These are phyloP conservation scores for Ceratina calcarata DNA, from an alignment of 1,140 invertebrate species.

Conservation along the genomic window DNA sequence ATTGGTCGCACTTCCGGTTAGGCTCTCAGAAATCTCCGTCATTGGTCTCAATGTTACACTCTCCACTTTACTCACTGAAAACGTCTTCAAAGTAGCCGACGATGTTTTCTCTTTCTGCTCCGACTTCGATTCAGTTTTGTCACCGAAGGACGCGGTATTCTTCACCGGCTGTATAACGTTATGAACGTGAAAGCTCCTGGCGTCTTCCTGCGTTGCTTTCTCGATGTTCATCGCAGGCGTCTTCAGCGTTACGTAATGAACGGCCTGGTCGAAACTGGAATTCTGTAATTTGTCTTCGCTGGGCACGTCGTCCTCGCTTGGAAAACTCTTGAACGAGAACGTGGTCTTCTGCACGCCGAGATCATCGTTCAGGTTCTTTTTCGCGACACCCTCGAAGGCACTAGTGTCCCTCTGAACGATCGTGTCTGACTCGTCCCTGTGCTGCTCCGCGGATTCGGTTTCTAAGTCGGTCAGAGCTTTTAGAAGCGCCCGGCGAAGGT, in stretches of 20 bases:
- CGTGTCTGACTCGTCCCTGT: conserved; percentile 65
- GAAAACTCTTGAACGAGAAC: conserved; percentile 72
- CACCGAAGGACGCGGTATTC: conserved; percentile 48
- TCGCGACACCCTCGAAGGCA: conserved; percentile 33
- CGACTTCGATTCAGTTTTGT: conserved; percentile 13
- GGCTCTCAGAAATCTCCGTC: conserved; percentile 60
- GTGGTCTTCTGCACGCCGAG: conserved; percentile 56
- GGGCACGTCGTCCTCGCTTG: conserved; percentile 67
- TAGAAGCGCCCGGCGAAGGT: conserved; percentile 85
- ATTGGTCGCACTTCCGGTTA: conserved; percentile 70
- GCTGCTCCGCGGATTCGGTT: conserved; percentile 76
- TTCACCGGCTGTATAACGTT: conserved; percentile 63
- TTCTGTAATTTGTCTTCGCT: conserved; percentile 78
- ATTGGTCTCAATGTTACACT: conserved; percentile 59
- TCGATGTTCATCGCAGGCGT: conserved; percentile 54
- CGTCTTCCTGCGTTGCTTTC: conserved; percentile 62
- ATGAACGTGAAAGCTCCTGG: conserved; percentile 66
- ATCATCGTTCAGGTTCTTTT: conserved; percentile 65
- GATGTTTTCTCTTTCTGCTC: conserved; percentile 62
- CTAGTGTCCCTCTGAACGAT: conserved; percentile 17
- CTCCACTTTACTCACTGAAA: conserved; percentile 53
- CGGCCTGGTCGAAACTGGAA: conserved; percentile 72
- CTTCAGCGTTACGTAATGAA: conserved; percentile 65
- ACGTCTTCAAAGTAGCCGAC: conserved; percentile 22
- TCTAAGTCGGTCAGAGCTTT: conserved; percentile 86